Conservation (phyloP, 2,888 invertebrate species). For the Torymus texanus region DNA sequence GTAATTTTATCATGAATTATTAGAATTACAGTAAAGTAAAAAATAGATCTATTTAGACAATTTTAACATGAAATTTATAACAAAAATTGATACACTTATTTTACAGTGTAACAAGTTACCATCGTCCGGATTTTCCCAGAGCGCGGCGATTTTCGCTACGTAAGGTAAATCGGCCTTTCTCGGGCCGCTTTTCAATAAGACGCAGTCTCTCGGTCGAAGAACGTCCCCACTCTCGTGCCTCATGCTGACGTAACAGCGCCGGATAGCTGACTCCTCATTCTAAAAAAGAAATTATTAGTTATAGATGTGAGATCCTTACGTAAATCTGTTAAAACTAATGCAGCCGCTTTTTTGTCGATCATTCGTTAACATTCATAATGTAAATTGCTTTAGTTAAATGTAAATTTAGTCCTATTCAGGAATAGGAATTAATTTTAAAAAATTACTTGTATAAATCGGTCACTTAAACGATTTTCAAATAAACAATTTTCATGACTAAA, state of each 20-base stretch:
- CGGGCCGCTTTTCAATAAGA: constrained; percentile 90
- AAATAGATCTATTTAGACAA: too few species aligned
- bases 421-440: too few species aligned
- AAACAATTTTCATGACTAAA: too few species aligned
- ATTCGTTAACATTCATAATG: too few species aligned
- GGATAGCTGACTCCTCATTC: constrained; percentile 86
- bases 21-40: too few species aligned
- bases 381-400: too few species aligned
- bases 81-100: neutral
- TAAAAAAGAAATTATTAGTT: constrained; percentile 70
- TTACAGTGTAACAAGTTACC: constrained; percentile 77
- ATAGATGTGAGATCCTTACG: constrained; percentile 20
- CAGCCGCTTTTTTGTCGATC: neutral
- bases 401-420: too few species aligned
- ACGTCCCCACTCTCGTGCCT: constrained; percentile 89
- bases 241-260: constrained; percentile 94
- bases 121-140: constrained; percentile 96
- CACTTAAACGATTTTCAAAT: too few species aligned
- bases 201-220: constrained; percentile 91
- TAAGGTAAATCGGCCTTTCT: constrained; percentile 92
- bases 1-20: too few species aligned
- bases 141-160: constrained; percentile 94
- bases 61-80: neutral
- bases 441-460: too few species aligned
- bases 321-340: neutral